These are phyloP conservation scores for Probosciger aterrimus DNA, from an alignment of 2,113 vertebrate species.

Conservation along the genomic window DNA sequence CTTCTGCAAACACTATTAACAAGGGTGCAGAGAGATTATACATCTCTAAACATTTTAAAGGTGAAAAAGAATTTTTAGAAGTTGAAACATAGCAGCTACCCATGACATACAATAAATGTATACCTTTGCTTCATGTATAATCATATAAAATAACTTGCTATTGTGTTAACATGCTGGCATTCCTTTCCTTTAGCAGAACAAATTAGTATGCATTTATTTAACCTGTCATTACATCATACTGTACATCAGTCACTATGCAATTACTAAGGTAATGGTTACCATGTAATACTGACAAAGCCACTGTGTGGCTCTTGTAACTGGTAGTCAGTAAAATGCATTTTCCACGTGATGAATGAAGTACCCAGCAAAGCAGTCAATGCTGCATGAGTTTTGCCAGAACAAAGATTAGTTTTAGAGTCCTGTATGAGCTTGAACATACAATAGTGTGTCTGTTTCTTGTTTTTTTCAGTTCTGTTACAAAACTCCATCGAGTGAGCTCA, in stretches of 20 bases:
- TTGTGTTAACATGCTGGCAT: constrained; percentile 19
- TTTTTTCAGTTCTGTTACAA: constrained; percentile 5
- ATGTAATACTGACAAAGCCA: constrained; percentile 59
- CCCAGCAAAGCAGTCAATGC: constrained; percentile 33
- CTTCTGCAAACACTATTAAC: background rate
- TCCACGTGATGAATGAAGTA: constrained; percentile 61
- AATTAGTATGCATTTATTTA: constrained; percentile 63
- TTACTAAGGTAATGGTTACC: constrained; percentile 67
- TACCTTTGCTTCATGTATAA: constrained; percentile 21
- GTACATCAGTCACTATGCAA: constrained; percentile 57
- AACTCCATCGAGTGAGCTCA: background rate
- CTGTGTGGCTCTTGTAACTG: constrained; percentile 50
- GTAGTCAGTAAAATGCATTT: constrained; percentile 49
- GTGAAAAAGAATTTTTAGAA: background rate
- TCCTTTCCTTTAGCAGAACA: constrained; percentile 37
- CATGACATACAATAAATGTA: background rate
- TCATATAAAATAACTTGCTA: constrained; percentile 36
- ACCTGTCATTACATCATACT: constrained; percentile 69
- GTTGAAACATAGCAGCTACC: constrained; percentile 11
- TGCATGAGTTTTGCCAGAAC: constrained; percentile 53
- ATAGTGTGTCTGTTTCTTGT: constrained; percentile 40
- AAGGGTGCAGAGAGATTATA: background rate
- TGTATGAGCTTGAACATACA: constrained; percentile 6
- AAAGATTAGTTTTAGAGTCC: constrained; percentile 39
- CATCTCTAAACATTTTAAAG: background rate